A percentile compares a stretch with the other conserved stretches of the same genome.
These are phyloP conservation scores for Chaetura pelagica DNA, from an alignment of 2,113 vertebrate genomes.

Conservation along the genomic window DNA sequence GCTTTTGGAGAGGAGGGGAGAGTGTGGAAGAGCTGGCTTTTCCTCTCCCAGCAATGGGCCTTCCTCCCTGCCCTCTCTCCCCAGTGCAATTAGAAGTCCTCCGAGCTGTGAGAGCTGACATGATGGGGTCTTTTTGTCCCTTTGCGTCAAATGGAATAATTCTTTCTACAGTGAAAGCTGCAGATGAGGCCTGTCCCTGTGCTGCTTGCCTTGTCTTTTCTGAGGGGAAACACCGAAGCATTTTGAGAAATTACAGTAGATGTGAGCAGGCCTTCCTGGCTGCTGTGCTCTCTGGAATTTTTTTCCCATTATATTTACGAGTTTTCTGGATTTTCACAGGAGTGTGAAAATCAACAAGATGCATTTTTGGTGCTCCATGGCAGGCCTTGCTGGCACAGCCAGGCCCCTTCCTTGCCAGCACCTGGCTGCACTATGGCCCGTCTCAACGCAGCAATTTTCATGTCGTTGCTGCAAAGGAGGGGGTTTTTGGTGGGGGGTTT, in stretches of 20 bases:
- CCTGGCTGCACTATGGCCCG: neutral
- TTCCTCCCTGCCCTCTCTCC: neutral
- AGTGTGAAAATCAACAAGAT: neutral
- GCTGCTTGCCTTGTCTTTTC: neutral
- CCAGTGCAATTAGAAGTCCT: neutral
- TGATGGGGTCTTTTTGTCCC: neutral
- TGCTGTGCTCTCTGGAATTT: neutral
- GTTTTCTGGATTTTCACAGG: neutral
- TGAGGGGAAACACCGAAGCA: rapidly evolving
- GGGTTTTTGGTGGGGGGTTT: rapidly evolving
- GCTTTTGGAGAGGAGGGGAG: neutral
- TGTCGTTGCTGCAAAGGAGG: neutral
- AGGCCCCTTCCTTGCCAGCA: neutral
- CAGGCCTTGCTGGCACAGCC: neutral
- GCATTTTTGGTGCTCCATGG: rapidly evolving
- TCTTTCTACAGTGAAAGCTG: neutral
- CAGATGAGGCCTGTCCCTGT: rapidly evolving
- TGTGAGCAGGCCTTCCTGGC: neutral
- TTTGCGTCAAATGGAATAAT: neutral
- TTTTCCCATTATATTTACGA: neutral
- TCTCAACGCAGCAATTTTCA: neutral
- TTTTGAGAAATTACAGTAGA: neutral
- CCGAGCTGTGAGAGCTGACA: neutral
- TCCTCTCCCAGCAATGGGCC: neutral
- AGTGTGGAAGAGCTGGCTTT: neutral